Evolutionary conservation across 1,140 invertebrate genomes (phyloP), one percentile per base, ranked within the genome.

Genomic region (Drosophila subobscura): DNA sequence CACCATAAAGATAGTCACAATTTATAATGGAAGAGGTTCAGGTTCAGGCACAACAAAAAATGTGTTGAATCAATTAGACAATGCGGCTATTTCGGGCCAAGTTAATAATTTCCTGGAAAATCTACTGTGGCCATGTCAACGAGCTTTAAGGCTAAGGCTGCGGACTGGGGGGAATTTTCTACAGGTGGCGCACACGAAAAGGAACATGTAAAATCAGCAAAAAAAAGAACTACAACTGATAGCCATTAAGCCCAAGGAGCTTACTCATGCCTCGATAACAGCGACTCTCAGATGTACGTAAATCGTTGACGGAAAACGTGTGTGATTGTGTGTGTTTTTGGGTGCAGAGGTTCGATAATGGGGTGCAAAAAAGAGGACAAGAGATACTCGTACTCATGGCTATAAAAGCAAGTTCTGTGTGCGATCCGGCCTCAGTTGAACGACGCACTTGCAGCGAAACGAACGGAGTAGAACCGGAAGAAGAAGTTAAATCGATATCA

Each of bases 191-290:
- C 8, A 0, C 33, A 8, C 16, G 16, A 4, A 37, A 14, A 42
- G n/a, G 23, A 58, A 59, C 40, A n/a, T 14, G 12, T 2, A 20
- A 33, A 44, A 27, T 10, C 20, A 25, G 25, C 23, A 22, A 29
- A 23, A 37, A 33, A 5, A 20, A n/a, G n/a, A 1, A 10, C 3
- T 6, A 27, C 25, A 10, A 12, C n/a, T 47, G 44, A 49, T 42
- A 49, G 6, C 20, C 3, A 3, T 4, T 1, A 67, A 67, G 68
- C 50, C 33, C 51, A 8, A 12, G 40, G 42, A 46, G 44, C 68
- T 70, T 70, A 70, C 33, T 70, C 66, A 70, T 49, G 7, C 65
- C 25, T 12, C 51, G 66, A 70, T 70, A 70, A 49, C 66, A 56
- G 50, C 6, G 16, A 0, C 16, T 51, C 33, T 70, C 66, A 68